These are phyloP conservation scores for Rhizomys pruinosus DNA, from an alignment of 2,113 vertebrate genomes.

Conservation along the genomic window DNA sequence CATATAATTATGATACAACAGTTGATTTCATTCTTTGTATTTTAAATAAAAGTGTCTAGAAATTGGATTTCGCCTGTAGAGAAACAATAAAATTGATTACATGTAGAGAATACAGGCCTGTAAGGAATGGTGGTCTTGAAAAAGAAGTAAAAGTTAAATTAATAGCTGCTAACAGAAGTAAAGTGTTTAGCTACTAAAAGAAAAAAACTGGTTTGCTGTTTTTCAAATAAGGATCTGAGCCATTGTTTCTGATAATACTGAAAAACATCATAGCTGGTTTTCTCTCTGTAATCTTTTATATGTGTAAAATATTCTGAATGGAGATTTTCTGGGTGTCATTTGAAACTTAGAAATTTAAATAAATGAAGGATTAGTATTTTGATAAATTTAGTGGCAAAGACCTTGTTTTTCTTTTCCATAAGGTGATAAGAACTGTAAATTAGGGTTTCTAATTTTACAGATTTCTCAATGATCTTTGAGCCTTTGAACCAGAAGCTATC, in stretches of 20 bases:
- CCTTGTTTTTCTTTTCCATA: neutral
- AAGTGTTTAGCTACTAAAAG: neutral
- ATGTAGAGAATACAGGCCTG: neutral
- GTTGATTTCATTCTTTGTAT: neutral
- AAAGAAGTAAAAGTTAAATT: conserved; percentile 40
- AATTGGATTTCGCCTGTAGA: neutral
- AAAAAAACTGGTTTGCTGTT: conserved; percentile 5
- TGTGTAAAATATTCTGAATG: neutral
- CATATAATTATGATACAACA: neutral
- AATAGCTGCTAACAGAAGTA: neutral
- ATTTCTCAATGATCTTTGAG: neutral
- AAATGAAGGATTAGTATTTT: neutral
- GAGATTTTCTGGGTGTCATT: neutral
- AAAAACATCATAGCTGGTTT: neutral
- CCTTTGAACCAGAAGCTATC: neutral
- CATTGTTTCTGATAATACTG: neutral
- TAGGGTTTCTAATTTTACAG: neutral
- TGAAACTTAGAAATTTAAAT: neutral
- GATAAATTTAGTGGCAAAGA: neutral
- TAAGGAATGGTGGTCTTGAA: neutral
- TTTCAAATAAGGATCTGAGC: neutral
- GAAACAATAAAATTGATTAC: conserved; percentile 22
- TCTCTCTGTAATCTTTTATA: neutral
- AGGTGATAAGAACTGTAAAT: neutral
- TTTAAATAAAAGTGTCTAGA: conserved; percentile 44